Percentiles rank a stretch among this genome's conserved stretches.
These are phyloP conservation scores for Drosophila borealis DNA, from an alignment of 2,888 invertebrate species.

Conservation along the genomic window DNA sequence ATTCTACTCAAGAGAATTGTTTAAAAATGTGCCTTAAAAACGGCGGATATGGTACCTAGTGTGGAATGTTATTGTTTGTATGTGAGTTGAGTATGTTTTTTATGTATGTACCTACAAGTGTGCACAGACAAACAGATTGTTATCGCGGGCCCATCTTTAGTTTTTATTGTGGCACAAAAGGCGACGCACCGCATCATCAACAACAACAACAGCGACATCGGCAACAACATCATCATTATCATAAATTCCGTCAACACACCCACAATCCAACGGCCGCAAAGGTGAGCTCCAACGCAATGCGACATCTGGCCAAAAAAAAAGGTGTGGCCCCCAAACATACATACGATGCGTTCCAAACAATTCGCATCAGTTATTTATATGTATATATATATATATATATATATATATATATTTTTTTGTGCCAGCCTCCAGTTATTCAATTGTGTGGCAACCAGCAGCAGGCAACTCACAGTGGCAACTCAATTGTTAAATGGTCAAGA, in stretches of 20 bases:
- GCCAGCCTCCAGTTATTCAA: constrained; percentile 39
- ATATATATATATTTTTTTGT: not conserved
- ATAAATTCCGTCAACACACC: constrained; percentile 55
- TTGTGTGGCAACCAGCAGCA: constrained; percentile 24
- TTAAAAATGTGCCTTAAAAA: constrained; percentile 5
- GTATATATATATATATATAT: too few species aligned
- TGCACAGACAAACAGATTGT: constrained; percentile 15
- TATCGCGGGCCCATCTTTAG: constrained; percentile 43
- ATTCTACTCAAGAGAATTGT: constrained; percentile 15
- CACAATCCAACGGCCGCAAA: constrained; percentile 37
- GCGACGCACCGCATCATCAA: constrained; percentile 41
- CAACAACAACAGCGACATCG: constrained; percentile 11
- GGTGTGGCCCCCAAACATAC: constrained; percentile 45
- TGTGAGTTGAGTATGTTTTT: not conserved
- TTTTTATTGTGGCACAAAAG: constrained; percentile 47
- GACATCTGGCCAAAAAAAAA: constrained; percentile 49
- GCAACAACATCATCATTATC: constrained; percentile 32
- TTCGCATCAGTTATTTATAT: constrained; percentile 14
- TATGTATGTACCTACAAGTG: constrained; percentile 2
- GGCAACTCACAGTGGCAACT: constrained; percentile 28
- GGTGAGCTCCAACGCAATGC: constrained; percentile 39
- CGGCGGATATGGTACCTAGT: constrained; percentile 1
- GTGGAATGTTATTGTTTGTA: constrained; percentile 14
- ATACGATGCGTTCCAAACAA: constrained; percentile 20
- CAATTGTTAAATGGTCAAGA: constrained; percentile 61